Evolutionary conservation across 1,140 invertebrate genomes (phyloP), one percentile per base, ranked within the genome.

Genomic region (Cyphomyrmex costatus): DNA sequence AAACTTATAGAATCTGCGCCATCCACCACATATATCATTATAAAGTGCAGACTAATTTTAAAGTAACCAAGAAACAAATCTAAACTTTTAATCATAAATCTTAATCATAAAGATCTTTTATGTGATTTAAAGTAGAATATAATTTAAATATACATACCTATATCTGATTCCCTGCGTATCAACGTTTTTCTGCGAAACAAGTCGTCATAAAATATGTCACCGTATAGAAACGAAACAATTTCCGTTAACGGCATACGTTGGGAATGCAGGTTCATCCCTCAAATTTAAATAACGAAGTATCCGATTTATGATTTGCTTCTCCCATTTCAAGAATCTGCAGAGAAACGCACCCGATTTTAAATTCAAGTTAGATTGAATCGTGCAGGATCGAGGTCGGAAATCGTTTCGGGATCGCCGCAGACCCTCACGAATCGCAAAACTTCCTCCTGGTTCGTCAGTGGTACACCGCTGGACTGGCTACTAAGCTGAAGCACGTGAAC

Each of bases 281-380:
- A 42, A 16, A 24, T 8, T 30, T 24, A 42, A 42, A 68, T 73
- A 70, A n/a, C 63, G 65, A 88, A 74, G 51, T 74, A 60, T 61
- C 49, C 83, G 83, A 88, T 86, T 76, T 68, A 16, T 60, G 46
- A 80, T 61, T 46, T 8, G 49, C 61, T 66, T 63, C 36, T 46
- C 12, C 16, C 14, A 70, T 74, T 68, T 63, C 30, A 53, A 56
- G 86, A 46, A 33, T 71, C 36, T 78, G 21, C 24, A 24, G 46
- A 42, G 61, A 33, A 63, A 65, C 83, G 66, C 78, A 51, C 10
- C 42, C 56, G 61, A 65, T 42, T 10, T 49, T 46, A n/a, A 10
- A 36, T 46, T 79, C n/a, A 89, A 90, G 88, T 89, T 90, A 89
- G 76, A 90, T 90, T 87, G 85, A 66, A 89, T 61, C 27, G 0